phyloP scores from a whole-genome alignment of 1,140 invertebrate genomes.

The Euura saliciscinereae region DNA sequence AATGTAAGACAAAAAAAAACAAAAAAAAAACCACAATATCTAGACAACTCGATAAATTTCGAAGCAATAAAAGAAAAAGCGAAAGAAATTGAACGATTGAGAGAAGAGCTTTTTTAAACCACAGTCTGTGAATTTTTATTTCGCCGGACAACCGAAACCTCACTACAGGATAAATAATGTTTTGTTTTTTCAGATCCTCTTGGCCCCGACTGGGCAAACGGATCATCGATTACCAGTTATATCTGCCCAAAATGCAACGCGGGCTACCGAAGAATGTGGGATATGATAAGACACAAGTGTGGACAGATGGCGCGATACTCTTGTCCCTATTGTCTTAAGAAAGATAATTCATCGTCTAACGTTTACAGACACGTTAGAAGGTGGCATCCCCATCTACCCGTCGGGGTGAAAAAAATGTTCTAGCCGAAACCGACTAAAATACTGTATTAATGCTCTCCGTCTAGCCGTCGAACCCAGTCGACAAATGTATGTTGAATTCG shows the following conservation, averaged over 20 bases:
- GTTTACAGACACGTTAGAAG: constrained; percentile 53
- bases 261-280: constrained; percentile 52
- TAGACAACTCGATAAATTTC: too few relatives aligned
- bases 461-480: too few relatives aligned
- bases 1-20: too few relatives aligned
- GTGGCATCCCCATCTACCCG: constrained; percentile 46
- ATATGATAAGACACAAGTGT: constrained; percentile 50
- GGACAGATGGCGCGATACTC: constrained; percentile 45
- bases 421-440: constrained; percentile 9
- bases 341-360: constrained; percentile 46
- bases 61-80: too few relatives aligned
- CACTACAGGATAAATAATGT: constrained; percentile 1
- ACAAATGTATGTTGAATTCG: too few relatives aligned
- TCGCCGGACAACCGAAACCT: too few relatives aligned
- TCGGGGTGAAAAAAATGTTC: constrained; percentile 38
- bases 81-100: too few relatives aligned
- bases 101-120: too few relatives aligned
- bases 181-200: constrained; percentile 35
- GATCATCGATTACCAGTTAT: constrained; percentile 31
- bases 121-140: too few relatives aligned
- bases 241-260: constrained; percentile 41
- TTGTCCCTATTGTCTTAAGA: constrained; percentile 54
- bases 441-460: too few relatives aligned
- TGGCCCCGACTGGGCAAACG: constrained; percentile 25
- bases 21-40: too few relatives aligned